Evolutionary conservation across 2,113 vertebrate species (phyloP).

Genomic region (Ardeotis arabs): DNA sequence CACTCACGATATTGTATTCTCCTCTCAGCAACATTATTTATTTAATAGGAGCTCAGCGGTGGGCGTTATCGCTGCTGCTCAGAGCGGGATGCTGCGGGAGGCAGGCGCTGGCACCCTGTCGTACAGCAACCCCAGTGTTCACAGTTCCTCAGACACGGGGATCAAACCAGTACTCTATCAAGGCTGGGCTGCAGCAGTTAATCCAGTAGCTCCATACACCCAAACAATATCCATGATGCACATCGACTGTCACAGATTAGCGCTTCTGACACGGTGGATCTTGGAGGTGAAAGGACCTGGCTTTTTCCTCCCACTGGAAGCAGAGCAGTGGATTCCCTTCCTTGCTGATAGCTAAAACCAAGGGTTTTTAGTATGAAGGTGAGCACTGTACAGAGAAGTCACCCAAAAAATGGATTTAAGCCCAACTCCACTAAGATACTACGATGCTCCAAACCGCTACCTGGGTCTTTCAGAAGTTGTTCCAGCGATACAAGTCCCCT

Average conservation of each 20-base stretch:
- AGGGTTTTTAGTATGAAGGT: background rate
- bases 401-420: background rate
- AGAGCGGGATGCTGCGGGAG: background rate
- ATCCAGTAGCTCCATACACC: background rate
- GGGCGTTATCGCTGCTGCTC: background rate
- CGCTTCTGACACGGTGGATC: background rate
- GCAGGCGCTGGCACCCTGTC: background rate
- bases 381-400: background rate
- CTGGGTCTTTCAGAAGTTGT: background rate
- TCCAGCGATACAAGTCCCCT: background rate
- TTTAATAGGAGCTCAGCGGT: background rate
- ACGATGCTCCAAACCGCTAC: background rate
- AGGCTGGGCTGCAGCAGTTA: background rate
- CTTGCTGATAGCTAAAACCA: background rate
- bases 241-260: background rate
- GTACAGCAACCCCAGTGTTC: accelerated
- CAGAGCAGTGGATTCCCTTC: background rate
- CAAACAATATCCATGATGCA: background rate
- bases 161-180: background rate
- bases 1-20: background rate
- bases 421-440: accelerated
- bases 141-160: background rate
- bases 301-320: background rate
- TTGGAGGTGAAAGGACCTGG: background rate
- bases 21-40: background rate